Base-by-base conservation (phyloP, 2,113 vertebrate species). In the Egretta garzetta region DNA sequence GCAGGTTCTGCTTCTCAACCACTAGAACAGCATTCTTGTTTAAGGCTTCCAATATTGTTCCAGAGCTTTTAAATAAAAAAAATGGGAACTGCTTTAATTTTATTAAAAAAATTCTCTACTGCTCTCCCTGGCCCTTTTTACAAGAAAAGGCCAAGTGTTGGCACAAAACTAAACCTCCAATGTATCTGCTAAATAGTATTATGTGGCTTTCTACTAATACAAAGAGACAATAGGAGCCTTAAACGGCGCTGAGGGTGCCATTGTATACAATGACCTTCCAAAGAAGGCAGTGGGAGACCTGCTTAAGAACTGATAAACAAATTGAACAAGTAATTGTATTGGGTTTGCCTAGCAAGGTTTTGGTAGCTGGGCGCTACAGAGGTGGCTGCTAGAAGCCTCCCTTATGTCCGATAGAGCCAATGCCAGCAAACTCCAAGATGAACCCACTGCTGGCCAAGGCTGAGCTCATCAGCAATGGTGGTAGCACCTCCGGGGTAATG, bases 241-340 rank as follows among this genome's bases (percentile, higher is more conserved):
- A 85, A 86, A 73, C 5, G 66, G 85, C 50, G 76, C 87, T 80
- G 39, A 95, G 91, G 87, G 90, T 94, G 62, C 56, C 58, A 49
- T 80, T 87, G 47, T 35, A 21, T 37, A 84, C 55, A 84, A 47
- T 2, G 43, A 56, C 87, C 84, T 94, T 82, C 87, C 90, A 60
- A 16, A 1, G 3, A 75, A 12, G 43, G 27, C 87, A 45, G 80
- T 45, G 41, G 77, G 87, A 91, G 62, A 84, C 30, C 84, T 62
- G 60, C 70, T 96, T 64, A 88, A 93, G 89, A 91, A 56, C 76
- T 15, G 5, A 82, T 60, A 95, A 87, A 85, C 73, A 67, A 95
- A 89, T 3, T 11, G 26, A 74, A 83, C 20, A 28, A 35, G 35
- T 14, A 35, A 60, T 35, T 60, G 59, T 26, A 60, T 24, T 15